Base-by-base conservation (phyloP, 2,888 invertebrate genomes). In the Parapristionchus giblindavisi region DNA sequence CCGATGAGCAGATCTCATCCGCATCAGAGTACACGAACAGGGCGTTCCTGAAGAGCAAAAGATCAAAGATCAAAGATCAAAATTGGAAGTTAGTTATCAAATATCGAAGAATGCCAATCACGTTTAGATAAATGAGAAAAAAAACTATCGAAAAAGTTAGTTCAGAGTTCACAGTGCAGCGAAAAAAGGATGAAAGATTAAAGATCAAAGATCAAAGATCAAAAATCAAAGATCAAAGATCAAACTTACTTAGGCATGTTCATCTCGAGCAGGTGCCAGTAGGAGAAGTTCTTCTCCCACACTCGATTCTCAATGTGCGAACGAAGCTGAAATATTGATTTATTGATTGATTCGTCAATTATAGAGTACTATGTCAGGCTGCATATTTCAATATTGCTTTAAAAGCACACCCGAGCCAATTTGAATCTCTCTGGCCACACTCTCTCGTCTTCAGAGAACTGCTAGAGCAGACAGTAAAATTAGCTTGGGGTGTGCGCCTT, bases 1-100 rank as follows among this genome's bases (percentile, higher is more conserved):
- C 63, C 21, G 74, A 43, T 1, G 91, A 91, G 83, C 93, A 92
- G 54, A 93, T 89, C 75, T 91, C 90, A 87, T 93, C 93, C 2
- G 91, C 91, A 83, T 92, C 92, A 0, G 93, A 93, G 85, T 92
- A 93, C 60, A 73, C 61, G 73, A 73, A 60, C n/a, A 73, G 73
- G 27, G 61, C 34, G 24, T 61, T 60, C 61, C 60, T 61, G 51
- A 11, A n/a, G n/a, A n/a, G n/a, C 0, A 56, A 43, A 29, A 61
- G 68, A 52, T 68, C 51, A 68, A 68, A 34, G 68, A 68, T 68
- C 32, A 66, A 5, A 48, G 2, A 24, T 8, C 36, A 21, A 14
- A 36, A 6, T 61, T 36, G 11, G 52, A n/a, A 68, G 34, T 21
- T 27, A 68, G 52, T 36, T n/a, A 34, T 32, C 52, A 68, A 24